These are phyloP conservation scores for Diloba caeruleocephala DNA, from an alignment of 2,888 invertebrate genomes.

Conservation along the genomic window DNA sequence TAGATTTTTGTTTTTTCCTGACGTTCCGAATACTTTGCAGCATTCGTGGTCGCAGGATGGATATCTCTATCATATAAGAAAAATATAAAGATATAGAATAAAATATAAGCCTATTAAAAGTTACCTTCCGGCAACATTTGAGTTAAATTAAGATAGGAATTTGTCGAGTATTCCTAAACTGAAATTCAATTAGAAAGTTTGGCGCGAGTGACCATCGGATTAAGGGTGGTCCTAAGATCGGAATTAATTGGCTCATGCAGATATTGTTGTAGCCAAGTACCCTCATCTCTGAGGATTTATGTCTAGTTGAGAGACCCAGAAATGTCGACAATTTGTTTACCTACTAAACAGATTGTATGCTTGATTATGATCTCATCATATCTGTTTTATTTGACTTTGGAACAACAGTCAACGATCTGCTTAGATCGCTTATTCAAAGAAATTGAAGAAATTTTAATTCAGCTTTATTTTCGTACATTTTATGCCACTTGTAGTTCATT, in stretches of 20 bases:
- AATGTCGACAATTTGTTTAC: conserved; percentile 54
- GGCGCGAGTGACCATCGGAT: conserved; percentile 85
- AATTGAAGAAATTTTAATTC: too few relatives aligned
- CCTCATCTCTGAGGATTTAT: conserved; percentile 83
- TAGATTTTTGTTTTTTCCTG: too few relatives aligned
- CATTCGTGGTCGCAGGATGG: too few relatives aligned
- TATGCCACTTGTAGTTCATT: too few relatives aligned
- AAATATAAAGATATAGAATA: too few relatives aligned
- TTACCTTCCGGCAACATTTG: conserved; percentile 32
- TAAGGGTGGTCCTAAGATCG: conserved; percentile 79
- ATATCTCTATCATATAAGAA: too few relatives aligned
- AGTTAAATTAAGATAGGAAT: conserved; percentile 56
- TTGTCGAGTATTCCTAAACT: conserved; percentile 70
- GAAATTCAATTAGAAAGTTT: conserved; percentile 68
- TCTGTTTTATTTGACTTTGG: conserved; percentile 10
- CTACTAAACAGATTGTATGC: conserved; percentile 23
- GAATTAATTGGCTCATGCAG: conserved; percentile 86
- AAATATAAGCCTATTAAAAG: conserved; percentile 16
- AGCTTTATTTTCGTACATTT: too few relatives aligned
- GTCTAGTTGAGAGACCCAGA: conserved; percentile 63
- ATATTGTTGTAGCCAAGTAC: conserved; percentile 79
- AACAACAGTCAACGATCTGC: not conserved
- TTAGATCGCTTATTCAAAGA: too few relatives aligned
- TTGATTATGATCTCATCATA: conserved; percentile 20
- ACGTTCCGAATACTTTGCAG: too few relatives aligned